Base-by-base conservation (phyloP, 1,140 invertebrate species). In the Drosophila ercepeae region DNA sequence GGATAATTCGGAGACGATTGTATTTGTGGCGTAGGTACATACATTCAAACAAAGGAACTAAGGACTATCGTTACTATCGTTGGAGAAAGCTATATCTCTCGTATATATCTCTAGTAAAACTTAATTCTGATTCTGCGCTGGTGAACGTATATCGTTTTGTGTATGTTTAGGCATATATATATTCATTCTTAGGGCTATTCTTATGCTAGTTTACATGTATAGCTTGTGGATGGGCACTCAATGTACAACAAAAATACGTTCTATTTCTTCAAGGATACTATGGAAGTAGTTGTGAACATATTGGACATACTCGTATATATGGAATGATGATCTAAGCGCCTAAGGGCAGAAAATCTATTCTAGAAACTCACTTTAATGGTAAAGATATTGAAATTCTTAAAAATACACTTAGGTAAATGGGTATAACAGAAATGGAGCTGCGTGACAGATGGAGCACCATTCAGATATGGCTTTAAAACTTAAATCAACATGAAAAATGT, bases 11-110 rank as follows among this genome's bases (percentile, higher is more conserved):
- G 53, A 51, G 18, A 48, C 55, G 39, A 52, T 67, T 49, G 27
- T 55, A 48, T 71, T 55, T 46, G 81, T 71, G 44, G 52, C 65
- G 41, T 72, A 67, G 68, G 60, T 75, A 55, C 70, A 51, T 42
- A 69, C 48, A 58, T 59, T 55, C 42, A 83, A 78, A 75, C 63
- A 51, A 60, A 64, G 42, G 51, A 78, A 78, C 75, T 78, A 73
- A 72, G 16, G 16, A 16, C 36, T 39, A 39, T 52, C 59, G 51
- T 65, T 8, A 45, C 58, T 65, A 67, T 65, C 42, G 42, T 48
- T 63, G 73, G 32, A 23, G 36, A 46, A 34, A 59, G 14, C 9
- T 45, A 21, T 21, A n/a, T n/a, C n/a, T n/a, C n/a, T n/a, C 25
- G 7, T 25, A 25, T 59, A 25, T 52, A 34, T 32, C 59, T 25